Evolutionary conservation across 2,888 invertebrate genomes (phyloP).

Genomic region (Melieria omissa): DNA sequence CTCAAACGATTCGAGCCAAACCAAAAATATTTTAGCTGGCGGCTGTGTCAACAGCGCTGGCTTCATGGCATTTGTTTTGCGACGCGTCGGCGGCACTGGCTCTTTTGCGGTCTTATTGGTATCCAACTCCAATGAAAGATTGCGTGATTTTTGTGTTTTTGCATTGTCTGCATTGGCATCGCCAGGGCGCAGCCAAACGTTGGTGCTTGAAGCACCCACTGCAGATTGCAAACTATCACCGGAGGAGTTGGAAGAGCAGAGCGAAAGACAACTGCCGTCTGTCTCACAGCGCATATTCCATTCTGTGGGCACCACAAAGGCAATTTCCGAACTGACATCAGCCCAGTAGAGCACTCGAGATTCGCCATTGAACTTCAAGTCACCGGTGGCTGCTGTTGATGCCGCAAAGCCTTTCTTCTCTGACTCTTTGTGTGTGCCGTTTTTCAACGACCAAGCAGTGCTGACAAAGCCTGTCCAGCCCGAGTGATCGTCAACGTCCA

Average conservation of each 20-base stretch:
- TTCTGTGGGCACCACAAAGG: conserved; percentile 88
- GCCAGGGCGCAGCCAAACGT: conserved; percentile 56
- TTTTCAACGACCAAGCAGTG: conserved; percentile 81
- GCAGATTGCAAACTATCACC: conserved; percentile 50
- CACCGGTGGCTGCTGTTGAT: conserved; percentile 56
- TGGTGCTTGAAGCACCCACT: conserved; percentile 45
- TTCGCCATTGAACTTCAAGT: conserved; percentile 83
- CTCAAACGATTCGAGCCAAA: conserved; percentile 97
- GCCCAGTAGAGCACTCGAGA: conserved; percentile 94
- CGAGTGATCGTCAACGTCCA: conserved; percentile 85
- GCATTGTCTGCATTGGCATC: conserved; percentile 42
- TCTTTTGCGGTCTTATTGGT: conserved; percentile 66
- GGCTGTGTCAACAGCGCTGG: conserved; percentile 70
- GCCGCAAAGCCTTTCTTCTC: conserved; percentile 33
- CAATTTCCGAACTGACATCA: conserved; percentile 92
- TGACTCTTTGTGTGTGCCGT: conserved; percentile 43
- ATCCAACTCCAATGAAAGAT: conserved; percentile 76
- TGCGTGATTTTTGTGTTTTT: conserved; percentile 71
- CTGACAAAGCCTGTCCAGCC: conserved; percentile 94
- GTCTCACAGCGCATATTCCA: conserved; percentile 68
- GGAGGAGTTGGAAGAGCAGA: conserved; percentile 50
- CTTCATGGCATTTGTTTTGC: conserved; percentile 70
- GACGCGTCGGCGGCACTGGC: conserved; percentile 71
- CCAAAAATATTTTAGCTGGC: conserved; percentile 85
- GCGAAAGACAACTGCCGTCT: conserved; percentile 69